Base-by-base conservation (phyloP, 2,888 invertebrate genomes). In the Silvanus unidentatus region DNA sequence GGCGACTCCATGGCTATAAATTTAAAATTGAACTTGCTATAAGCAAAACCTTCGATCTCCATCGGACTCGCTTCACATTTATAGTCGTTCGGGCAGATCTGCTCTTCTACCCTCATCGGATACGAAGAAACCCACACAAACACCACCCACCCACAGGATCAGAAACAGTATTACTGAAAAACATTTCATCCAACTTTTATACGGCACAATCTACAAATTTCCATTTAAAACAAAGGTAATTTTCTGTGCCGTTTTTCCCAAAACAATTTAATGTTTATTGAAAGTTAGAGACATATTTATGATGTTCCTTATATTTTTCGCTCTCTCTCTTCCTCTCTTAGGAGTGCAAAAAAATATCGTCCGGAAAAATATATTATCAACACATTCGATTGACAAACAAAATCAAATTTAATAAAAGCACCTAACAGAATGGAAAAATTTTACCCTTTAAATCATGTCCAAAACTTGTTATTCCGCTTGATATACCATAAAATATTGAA, bases 391-490 rank as follows among this genome's bases (percentile, higher is more conserved):
- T 22, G 22, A 22, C 22, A 22, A 22, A 22, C 22, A 22, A 22
- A 22, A 22, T 22, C 22, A 22, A 22, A 22, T 22, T 22, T 22
- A 22, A 22, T 22, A 22, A 22, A 22, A 22, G 22, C 22, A 22
- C 22, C 22, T 22, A 22, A 22, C 22, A 37, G 48, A 50, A 35
- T 49, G 43, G 47, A 50, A 50, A 49, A 57, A 57, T 47, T 46
- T 49, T 43, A 48, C 47, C 52, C 50, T 44, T 49, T 53, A 55
- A 58, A 53, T 53, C 50, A 51, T 48, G 56, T 55, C 57, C 53
- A 58, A 64, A 65, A 57, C 60, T 58, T 53, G 52, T 65, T 64
- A 65, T 65, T 65, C 65, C 64, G 57, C 62, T 60, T 65, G 63
- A 64, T 59, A 54, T 55, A 55, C 52, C 50, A 48, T 57, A 56